These are phyloP conservation scores for Coenonympha arcania DNA, from an alignment of 2,888 invertebrate genomes.

Conservation along the genomic window DNA sequence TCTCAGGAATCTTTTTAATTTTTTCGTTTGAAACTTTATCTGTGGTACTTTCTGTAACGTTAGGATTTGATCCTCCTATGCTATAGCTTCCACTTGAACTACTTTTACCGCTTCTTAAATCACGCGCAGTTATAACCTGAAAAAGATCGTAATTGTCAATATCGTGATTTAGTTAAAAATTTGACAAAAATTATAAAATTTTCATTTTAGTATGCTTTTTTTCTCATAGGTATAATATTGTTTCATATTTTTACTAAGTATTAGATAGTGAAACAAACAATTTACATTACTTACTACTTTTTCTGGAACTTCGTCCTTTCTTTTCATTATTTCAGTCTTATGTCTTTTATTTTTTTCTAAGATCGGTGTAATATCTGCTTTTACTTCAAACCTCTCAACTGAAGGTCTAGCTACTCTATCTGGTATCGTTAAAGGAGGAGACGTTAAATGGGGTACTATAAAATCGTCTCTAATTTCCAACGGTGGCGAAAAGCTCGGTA, in stretches of 20 bases:
- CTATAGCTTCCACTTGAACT: constrained; percentile 71
- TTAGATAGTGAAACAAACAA: no score
- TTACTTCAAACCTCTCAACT: constrained; percentile 61
- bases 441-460: constrained; percentile 61
- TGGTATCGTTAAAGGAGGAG: constrained; percentile 64
- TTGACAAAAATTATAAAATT: background rate
- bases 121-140: constrained; percentile 34
- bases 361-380: constrained; percentile 54
- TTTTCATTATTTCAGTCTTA: constrained; percentile 64
- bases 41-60: constrained; percentile 50
- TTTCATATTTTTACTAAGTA: no score
- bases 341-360: constrained; percentile 58
- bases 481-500: constrained; percentile 76
- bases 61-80: constrained; percentile 66
- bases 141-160: no score
- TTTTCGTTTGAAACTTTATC: constrained; percentile 50
- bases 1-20: constrained; percentile 43
- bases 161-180: no score
- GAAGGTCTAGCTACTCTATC: constrained; percentile 52
- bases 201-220: no score
- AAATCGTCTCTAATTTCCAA: constrained; percentile 68
- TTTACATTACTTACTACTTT: constrained; percentile 39
- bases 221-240: no score
- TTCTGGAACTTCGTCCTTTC: constrained; percentile 49
- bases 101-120: constrained; percentile 64